Base-by-base conservation (phyloP, 2,797 vertebrate genomes). In the Ispidina lecontei region DNA sequence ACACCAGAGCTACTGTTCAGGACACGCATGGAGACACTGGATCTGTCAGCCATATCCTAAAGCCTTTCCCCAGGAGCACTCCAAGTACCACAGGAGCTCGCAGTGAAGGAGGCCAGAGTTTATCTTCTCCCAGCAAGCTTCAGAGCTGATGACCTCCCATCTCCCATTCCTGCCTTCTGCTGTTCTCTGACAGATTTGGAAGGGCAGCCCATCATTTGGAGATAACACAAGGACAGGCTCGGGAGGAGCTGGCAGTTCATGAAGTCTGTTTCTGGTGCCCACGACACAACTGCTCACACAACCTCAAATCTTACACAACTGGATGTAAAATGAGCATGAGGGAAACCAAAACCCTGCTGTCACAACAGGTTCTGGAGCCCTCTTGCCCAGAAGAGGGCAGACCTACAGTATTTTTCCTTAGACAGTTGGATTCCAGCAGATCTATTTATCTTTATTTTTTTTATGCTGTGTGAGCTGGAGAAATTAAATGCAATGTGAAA, bases 341-440 rank as follows among this genome's bases (percentile, higher is more conserved):
- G 39, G 39, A 68, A 91, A 71, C 35, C 35, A 82, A 91, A 95
- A 81, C 44, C 16, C 20, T 44, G 69, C 73, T 82, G 87, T 93
- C 92, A 93, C 82, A 64, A 17, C 29, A 75, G 87, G 81, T 54
- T 95, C 96, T 97, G 94, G 95, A 96, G 95, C 91, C 63, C 82
- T 73, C 75, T 76, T 97, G 97, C 97, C 98, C 98, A 98, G 98
- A 98, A 98, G 98, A 98, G 98, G 98, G 98, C 98, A 98, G 98
- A 96, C 98, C 98, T 98, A 98, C 97, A 97, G 97, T 98, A 97
- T 60, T 98, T 98, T 97, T 93, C 43, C 59, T 72, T 80, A 62
- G 35, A 59, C 1, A 3, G 65, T 65, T 43, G 22, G 20, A 65
- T 84, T 87, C 39, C 69, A 69, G 54, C 26, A 76, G 59, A 64